Evolutionary conservation across 1,140 invertebrate genomes (phyloP), one percentile per base, ranked within the genome.

Genomic region (Teleopsis dalmanni): DNA sequence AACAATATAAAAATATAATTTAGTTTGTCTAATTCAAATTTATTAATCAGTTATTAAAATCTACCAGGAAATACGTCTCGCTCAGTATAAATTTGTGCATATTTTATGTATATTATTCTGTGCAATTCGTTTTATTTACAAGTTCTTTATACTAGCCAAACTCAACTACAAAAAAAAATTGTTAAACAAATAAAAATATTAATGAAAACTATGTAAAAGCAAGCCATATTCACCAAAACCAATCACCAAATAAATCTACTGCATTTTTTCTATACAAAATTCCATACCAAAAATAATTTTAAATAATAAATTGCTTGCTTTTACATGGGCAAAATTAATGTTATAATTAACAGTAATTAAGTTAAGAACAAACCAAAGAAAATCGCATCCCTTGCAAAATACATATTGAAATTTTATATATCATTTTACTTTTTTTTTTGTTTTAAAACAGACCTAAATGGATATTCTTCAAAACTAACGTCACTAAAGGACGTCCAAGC

Each of bases 401-500:
- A 44, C n/a, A 44, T 27, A n/a, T n/a, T n/a, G n/a, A n/a, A n/a
- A n/a, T n/a, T n/a, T n/a, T n/a, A n/a, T n/a, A n/a, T n/a, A n/a
- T n/a, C n/a, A n/a, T n/a, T n/a, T n/a, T n/a, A n/a, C n/a, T n/a
- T n/a, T n/a, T n/a, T n/a, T n/a, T n/a, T n/a, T n/a, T n/a, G n/a
- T n/a, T n/a, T n/a, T n/a, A n/a, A n/a, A 50, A 70, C 73, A 73
- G 88, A 95, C 93, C 93, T 90, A 98, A 80, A 75, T 96, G 88
- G 69, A 87, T 79, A 72, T 85, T 82, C 76, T 87, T 86, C 73
- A 95, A 78, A 61, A 87, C 83, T 75, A 96, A 81, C 54, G 91
- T 87, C 68, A 94, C 86, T 61, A 92, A 78, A 45, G 91, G 91
- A 63, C 91, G 80, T 56, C 91, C 91, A 69, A 92, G 81, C 75